phyloP scores from a whole-genome alignment of 2,113 vertebrate genomes.

The Bubo blakistoni region DNA sequence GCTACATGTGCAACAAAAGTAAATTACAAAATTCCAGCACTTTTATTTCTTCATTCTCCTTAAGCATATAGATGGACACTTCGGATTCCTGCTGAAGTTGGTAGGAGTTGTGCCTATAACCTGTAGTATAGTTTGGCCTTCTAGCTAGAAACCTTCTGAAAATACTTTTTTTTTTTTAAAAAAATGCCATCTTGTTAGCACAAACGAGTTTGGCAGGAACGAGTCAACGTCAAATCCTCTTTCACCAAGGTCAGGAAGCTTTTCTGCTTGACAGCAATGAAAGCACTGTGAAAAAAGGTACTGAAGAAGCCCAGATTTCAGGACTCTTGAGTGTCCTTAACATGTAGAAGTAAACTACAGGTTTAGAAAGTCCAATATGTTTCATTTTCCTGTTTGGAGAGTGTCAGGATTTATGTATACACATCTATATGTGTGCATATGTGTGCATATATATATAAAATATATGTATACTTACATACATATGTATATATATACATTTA shows the following conservation, averaged over 20 bases:
- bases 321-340: neutral
- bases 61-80: neutral
- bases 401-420: neutral
- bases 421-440: rapidly evolving
- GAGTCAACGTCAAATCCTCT: neutral
- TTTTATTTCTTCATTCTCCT: constrained; percentile 33
- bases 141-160: neutral
- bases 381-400: neutral
- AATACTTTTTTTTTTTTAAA: neutral
- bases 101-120: neutral
- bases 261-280: neutral
- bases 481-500: neutral
- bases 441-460: rapidly evolving
- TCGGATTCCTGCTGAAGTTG: neutral
- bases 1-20: constrained; percentile 17
- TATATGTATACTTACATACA: rapidly evolving
- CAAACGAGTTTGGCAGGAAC: neutral
- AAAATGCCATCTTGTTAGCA: neutral
- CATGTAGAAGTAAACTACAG: neutral
- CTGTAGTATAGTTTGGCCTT: neutral
- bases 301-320: neutral
- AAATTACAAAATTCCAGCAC: constrained; percentile 56
- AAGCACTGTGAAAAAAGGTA: neutral
- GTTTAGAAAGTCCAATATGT: neutral
- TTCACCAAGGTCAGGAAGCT: neutral